These are phyloP conservation scores for Agrochola macilenta DNA, from an alignment of 2,888 invertebrate species.

Conservation along the genomic window DNA sequence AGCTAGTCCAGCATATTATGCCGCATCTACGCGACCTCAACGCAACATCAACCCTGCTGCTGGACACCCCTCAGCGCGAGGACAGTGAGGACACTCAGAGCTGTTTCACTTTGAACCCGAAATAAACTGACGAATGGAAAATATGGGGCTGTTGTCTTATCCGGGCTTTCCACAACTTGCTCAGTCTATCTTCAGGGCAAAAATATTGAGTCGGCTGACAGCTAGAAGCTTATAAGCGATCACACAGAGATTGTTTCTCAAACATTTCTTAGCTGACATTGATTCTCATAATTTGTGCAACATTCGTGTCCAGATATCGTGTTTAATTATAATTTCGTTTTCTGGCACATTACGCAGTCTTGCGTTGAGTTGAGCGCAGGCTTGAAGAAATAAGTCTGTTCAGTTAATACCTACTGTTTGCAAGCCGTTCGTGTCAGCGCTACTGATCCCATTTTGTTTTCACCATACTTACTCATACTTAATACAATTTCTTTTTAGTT, in stretches of 20 bases:
- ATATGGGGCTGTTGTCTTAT: constrained; percentile 10
- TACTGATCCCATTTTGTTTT: constrained; percentile 15
- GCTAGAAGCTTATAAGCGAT: background rate
- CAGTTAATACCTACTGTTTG: background rate
- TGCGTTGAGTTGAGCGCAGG: background rate
- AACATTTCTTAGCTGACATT: background rate
- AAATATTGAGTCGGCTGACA: background rate
- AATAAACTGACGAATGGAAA: constrained; percentile 10
- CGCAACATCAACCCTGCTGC: too few species aligned
- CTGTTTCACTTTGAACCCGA: background rate
- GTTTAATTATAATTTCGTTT: background rate
- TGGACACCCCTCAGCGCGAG: background rate
- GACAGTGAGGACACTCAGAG: too few species aligned
- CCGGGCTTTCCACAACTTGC: background rate
- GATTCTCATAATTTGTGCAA: constrained; percentile 1
- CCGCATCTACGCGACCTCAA: background rate
- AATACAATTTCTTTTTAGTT: constrained; percentile 20
- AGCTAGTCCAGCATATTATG: background rate
- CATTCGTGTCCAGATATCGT: background rate
- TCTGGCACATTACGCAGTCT: background rate
- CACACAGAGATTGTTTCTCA: background rate
- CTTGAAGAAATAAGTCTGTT: background rate
- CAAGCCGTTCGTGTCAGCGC: background rate
- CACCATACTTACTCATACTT: too few species aligned
- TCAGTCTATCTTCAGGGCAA: background rate